Percentiles rank a stretch among this genome's conserved stretches.
Conservation (phyloP, 2,888 invertebrate genomes). For the Polymixis lichenea region DNA sequence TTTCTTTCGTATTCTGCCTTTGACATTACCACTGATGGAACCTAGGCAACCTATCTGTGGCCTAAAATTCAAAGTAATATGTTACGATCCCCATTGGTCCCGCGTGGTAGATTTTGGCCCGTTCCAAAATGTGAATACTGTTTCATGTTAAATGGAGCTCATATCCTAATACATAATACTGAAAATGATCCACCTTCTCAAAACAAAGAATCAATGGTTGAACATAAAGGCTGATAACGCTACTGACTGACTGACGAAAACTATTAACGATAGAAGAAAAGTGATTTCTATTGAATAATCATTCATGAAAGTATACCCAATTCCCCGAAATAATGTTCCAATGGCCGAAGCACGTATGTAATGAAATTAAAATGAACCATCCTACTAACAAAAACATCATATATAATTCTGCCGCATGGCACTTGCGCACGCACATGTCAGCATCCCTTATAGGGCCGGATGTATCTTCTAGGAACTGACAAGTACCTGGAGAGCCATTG, state of each 20-base stretch:
- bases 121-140: too few relatives aligned
- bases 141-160: too few relatives aligned
- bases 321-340: neutral
- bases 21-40: neutral
- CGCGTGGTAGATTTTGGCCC: neutral
- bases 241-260: too few relatives aligned
- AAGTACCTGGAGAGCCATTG: conserved; percentile 61
- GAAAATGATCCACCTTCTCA: neutral
- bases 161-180: neutral
- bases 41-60: neutral
- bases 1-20: neutral
- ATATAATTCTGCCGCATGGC: conserved; percentile 24
- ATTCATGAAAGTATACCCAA: neutral
- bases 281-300: neutral
- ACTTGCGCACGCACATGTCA: conserved; percentile 66
- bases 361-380: conserved; percentile 2
- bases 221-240: too few relatives aligned
- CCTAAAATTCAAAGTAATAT: neutral
- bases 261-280: neutral
- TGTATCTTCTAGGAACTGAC: conserved; percentile 63
- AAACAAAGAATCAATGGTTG: conserved; percentile 5
- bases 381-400: conserved; percentile 28
- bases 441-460: conserved; percentile 69
- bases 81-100: neutral
- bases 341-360: neutral